Percentiles rank a stretch among this genome's conserved stretches.
Evolutionary conservation across 2,113 vertebrate species (phyloP).

Genomic region (Cervus canadensis): DNA sequence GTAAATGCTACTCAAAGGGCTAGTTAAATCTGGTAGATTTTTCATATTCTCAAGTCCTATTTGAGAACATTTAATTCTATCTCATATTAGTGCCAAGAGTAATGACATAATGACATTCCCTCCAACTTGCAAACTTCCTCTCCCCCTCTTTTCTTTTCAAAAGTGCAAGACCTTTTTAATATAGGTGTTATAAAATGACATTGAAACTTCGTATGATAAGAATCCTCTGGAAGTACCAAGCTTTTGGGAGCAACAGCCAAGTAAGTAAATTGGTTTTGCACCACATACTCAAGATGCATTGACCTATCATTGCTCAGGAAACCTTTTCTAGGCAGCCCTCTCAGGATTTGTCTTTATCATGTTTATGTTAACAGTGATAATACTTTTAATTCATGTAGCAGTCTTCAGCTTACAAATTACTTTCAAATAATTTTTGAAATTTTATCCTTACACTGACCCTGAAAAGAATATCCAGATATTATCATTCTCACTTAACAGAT

Average conservation of each 20-base stretch:
- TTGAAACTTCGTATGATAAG: not conserved
- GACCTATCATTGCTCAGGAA: not conserved
- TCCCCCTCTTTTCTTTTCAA: not conserved
- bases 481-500: not conserved
- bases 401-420: not conserved
- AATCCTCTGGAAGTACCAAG: not conserved
- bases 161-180: not conserved
- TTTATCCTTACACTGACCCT: not conserved
- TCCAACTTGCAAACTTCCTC: not conserved
- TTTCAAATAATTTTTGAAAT: not conserved
- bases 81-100: not conserved
- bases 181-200: not conserved
- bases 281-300: not conserved
- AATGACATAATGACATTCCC: not conserved
- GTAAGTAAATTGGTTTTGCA: not conserved
- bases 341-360: not conserved
- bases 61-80: not conserved
- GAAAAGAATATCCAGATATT: not conserved
- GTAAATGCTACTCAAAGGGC: not conserved
- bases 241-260: not conserved
- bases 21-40: not conserved
- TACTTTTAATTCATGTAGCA: not conserved
- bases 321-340: not conserved
- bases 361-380: not conserved
- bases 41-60: not conserved